Evolutionary conservation across 2,113 vertebrate species (phyloP).

Genomic region (Osmerus eperlanus): DNA sequence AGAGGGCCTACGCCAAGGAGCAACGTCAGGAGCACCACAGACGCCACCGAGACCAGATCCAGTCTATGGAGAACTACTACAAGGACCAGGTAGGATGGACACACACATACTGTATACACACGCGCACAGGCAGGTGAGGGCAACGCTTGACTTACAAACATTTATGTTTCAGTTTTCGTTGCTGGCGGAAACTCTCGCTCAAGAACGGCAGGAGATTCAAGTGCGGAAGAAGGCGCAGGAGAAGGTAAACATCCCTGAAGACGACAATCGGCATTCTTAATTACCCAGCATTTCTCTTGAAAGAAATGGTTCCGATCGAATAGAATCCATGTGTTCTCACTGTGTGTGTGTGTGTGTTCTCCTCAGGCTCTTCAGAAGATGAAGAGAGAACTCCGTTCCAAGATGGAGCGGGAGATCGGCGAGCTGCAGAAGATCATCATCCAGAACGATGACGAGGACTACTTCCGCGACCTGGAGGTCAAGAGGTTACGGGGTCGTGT

Average conservation of each 20-base stretch:
- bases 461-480: conserved; percentile 84
- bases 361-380: conserved; percentile 82
- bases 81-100: conserved; percentile 82
- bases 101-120: background rate
- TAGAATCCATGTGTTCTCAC: background rate
- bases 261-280: too few species aligned
- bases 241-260: conserved; percentile 70
- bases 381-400: conserved; percentile 83
- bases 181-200: conserved; percentile 84
- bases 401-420: conserved; percentile 89
- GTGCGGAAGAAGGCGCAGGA: conserved; percentile 84
- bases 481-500: conserved; percentile 80
- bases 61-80: conserved; percentile 96
- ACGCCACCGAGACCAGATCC: conserved; percentile 78
- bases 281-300: too few species aligned
- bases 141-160: background rate
- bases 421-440: conserved; percentile 85
- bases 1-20: conserved; percentile 80
- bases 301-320: too few species aligned
- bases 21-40: conserved; percentile 78
- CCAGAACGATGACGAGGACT: conserved; percentile 80
- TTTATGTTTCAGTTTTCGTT: conserved; percentile 81
- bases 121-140: background rate
- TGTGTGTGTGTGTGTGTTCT: background rate
- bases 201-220: conserved; percentile 82